Percentiles rank a stretch among this genome's conserved stretches.
These are phyloP conservation scores for Drosophila chauvacae DNA, from an alignment of 1,140 invertebrate species.

Conservation along the genomic window DNA sequence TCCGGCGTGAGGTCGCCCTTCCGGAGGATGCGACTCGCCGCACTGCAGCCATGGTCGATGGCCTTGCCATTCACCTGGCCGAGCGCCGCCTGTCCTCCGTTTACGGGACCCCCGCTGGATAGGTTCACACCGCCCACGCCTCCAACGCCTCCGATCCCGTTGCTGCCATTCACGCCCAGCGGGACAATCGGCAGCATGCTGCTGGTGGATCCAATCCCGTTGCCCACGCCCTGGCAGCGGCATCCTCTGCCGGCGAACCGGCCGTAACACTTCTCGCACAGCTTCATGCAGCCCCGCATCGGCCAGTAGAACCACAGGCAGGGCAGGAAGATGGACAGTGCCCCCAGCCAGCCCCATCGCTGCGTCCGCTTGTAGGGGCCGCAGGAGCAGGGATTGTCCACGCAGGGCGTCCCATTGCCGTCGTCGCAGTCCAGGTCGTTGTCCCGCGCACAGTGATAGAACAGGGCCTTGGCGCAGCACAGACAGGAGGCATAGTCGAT, in stretches of 20 bases:
- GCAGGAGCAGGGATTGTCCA: slow-evolving; percentile 95
- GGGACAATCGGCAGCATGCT: slow-evolving; percentile 85
- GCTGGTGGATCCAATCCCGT: slow-evolving; percentile 65
- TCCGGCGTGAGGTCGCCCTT: slow-evolving; percentile 85
- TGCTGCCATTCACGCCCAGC: slow-evolving; percentile 58
- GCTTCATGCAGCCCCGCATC: slow-evolving; percentile 90
- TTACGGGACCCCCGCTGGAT: slow-evolving; percentile 4
- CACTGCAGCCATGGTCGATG: slow-evolving; percentile 75
- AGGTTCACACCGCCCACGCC: slow-evolving; percentile 4
- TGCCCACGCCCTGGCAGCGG: slow-evolving; percentile 85
- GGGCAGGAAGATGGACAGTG: slow-evolving; percentile 92
- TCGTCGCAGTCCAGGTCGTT: slow-evolving; percentile 89
- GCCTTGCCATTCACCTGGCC: slow-evolving; percentile 57
- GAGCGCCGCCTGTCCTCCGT: slow-evolving; percentile 11
- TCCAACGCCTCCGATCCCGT: slow-evolving; percentile 6
- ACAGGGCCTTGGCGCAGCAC: slow-evolving; percentile 96
- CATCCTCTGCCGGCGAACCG: slow-evolving; percentile 89
- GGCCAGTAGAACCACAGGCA: slow-evolving; percentile 97
- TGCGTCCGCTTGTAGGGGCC: slow-evolving; percentile 88
- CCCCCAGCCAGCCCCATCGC: slow-evolving; percentile 93
- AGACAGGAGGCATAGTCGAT: slow-evolving; percentile 96
- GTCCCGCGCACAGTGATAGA: slow-evolving; percentile 95
- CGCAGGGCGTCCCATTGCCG: slow-evolving; percentile 87
- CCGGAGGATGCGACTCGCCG: slow-evolving; percentile 76
- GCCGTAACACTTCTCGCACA: slow-evolving; percentile 93